These are phyloP conservation scores for Dipodomys stephensi DNA, from an alignment of 2,113 vertebrate species.

Conservation along the genomic window DNA sequence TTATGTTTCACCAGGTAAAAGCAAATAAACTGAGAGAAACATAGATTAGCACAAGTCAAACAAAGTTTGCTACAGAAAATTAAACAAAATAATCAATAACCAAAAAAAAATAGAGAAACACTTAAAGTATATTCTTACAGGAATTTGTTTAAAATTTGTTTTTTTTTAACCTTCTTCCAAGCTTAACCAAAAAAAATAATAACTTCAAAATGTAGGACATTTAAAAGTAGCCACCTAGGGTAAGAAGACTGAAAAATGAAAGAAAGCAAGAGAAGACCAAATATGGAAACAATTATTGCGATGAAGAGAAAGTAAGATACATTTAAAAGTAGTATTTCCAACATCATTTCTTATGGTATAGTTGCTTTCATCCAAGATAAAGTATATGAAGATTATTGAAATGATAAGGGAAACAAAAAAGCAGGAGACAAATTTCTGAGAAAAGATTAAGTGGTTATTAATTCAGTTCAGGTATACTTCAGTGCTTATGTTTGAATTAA, in stretches of 20 bases:
- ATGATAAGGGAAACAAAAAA: not conserved
- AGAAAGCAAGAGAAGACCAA: not conserved
- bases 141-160: not conserved
- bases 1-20: not conserved
- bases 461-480: conserved; percentile 6
- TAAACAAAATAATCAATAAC: not conserved
- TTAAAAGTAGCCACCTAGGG: not conserved
- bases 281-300: not conserved
- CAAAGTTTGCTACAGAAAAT: not conserved
- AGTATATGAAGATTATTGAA: not conserved
- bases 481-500: not conserved
- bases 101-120: not conserved
- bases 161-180: not conserved
- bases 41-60: not conserved
- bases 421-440: not conserved
- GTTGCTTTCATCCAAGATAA: not conserved
- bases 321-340: not conserved
- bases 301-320: not conserved
- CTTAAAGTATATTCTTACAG: not conserved
- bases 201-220: not conserved
- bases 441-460: not conserved
- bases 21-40: not conserved
- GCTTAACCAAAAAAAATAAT: not conserved
- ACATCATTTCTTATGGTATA: not conserved
- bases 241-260: not conserved